Conservation (phyloP, 2,797 vertebrate species). For the Pseudochirops cupreus region DNA sequence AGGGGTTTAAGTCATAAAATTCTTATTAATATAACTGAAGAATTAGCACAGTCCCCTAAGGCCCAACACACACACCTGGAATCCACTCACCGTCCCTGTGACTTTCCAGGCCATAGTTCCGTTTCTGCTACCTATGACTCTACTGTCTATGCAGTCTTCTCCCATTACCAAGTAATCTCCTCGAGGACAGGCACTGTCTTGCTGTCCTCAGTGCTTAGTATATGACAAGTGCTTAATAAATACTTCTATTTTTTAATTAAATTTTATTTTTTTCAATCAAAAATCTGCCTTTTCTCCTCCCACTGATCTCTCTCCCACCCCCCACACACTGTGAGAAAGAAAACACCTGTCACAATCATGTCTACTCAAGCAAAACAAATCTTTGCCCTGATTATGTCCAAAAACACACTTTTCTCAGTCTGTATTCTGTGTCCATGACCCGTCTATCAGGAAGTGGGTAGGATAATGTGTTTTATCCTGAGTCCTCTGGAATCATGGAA, state of each 20-base stretch:
- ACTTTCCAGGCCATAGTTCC: neutral
- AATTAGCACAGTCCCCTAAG: neutral
- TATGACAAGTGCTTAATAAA: neutral
- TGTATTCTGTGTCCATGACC: neutral
- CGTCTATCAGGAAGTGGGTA: neutral
- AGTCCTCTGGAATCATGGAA: neutral
- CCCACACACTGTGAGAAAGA: neutral
- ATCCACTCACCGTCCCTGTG: neutral
- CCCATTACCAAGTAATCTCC: neutral
- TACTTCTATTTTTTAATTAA: neutral
- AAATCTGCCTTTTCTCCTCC: neutral
- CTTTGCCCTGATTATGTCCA: neutral
- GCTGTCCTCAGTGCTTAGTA: neutral
- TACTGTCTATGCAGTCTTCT: neutral
- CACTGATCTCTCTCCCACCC: neutral
- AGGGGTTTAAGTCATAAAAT: constrained; percentile 38
- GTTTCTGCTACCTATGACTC: neutral
- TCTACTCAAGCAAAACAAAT: neutral
- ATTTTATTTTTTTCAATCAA: neutral
- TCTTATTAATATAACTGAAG: constrained; percentile 10
- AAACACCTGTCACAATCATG: neutral
- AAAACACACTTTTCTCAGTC: neutral
- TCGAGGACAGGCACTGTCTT: neutral
- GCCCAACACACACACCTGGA: neutral
- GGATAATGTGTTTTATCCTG: neutral